Evolutionary conservation across 2,113 vertebrate species (phyloP).

Genomic region (Blennius ocellaris): DNA sequence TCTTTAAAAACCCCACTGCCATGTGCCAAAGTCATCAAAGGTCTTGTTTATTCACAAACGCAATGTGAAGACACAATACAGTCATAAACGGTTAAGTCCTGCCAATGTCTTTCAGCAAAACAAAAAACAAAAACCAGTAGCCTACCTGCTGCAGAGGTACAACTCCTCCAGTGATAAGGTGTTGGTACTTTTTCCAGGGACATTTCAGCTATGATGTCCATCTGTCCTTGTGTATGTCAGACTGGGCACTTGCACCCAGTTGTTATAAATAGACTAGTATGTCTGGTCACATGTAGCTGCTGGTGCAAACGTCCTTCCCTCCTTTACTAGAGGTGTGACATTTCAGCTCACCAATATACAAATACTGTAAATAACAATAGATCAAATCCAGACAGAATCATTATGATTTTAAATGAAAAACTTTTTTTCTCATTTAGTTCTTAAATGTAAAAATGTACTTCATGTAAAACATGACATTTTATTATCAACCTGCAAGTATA

Average conservation of each 20-base stretch:
- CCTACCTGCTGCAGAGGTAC: slow-evolving; percentile 72
- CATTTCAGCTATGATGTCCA: slow-evolving; percentile 57
- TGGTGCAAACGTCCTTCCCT: slow-evolving; percentile 47
- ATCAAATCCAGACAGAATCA: background rate
- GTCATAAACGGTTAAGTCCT: background rate
- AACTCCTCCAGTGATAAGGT: slow-evolving; percentile 47
- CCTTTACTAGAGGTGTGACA: slow-evolving; percentile 56
- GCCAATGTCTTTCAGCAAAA: background rate
- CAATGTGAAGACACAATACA: background rate
- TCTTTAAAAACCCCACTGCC: background rate
- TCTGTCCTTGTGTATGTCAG: slow-evolving; percentile 73
- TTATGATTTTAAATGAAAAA: too few relatives aligned
- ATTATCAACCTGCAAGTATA: too few relatives aligned
- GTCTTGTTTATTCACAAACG: slow-evolving; percentile 6
- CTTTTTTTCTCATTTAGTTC: too few relatives aligned
- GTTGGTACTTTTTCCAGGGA: slow-evolving; percentile 51
- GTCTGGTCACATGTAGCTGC: slow-evolving; percentile 79
- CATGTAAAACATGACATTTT: too few relatives aligned
- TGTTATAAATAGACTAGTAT: slow-evolving; percentile 83
- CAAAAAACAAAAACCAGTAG: background rate
- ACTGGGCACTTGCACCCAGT: slow-evolving; percentile 47
- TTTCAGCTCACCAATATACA: slow-evolving; percentile 66
- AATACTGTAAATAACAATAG: background rate
- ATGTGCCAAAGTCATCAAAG: slow-evolving; percentile 24
- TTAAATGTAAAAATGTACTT: too few relatives aligned